Evolutionary conservation across 2,797 vertebrate genomes (phyloP), one percentile per base, ranked within the genome.

Genomic region (Naso thynnoides): DNA sequence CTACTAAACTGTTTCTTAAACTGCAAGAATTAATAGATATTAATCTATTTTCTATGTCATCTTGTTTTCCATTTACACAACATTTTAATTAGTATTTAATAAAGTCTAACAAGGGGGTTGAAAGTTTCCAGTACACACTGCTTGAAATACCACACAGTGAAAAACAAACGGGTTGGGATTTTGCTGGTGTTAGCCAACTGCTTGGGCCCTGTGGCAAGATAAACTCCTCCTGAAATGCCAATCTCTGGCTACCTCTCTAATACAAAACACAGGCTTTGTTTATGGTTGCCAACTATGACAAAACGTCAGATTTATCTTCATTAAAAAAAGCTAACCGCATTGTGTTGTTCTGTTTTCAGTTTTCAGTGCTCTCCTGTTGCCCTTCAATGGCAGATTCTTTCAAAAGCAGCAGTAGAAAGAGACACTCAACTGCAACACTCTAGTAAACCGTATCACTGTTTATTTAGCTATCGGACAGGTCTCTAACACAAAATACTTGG

Each of bases 191-290:
- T 69, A 71, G 74, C 76, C 69, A 83, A 73, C 69, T 33, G 47
- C 68, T 54, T 33, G 39, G 66, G 66, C 82, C 70, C 76, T 52
- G 81, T 82, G 79, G 82, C 66, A 23, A 80, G 48, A 78, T 49
- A 83, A 82, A 83, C 83, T 80, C 84, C 78, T 57, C 73, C 81
- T 83, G 76, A 85, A 86, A 86, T 84, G 85, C 82, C 72, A 58
- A 72, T 82, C 85, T 83, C 45, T 76, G 33, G 66, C 82, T 79
- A 53, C 33, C 33, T 78, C 61, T 1, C 82, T 81, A 90, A 89
- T 85, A 83, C 73, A 77, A 85, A 91, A 86, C 86, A 87, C 76
- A 60, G 77, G 63, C 64, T 87, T 65, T 71, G 75, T 85, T 77
- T 81, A 60, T 11, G 53, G 78, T 44, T 87, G 79, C 83, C 86